Conservation (phyloP, 92 coral and sea anemone species). For the Epizoanthus illoricatus region DNA sequence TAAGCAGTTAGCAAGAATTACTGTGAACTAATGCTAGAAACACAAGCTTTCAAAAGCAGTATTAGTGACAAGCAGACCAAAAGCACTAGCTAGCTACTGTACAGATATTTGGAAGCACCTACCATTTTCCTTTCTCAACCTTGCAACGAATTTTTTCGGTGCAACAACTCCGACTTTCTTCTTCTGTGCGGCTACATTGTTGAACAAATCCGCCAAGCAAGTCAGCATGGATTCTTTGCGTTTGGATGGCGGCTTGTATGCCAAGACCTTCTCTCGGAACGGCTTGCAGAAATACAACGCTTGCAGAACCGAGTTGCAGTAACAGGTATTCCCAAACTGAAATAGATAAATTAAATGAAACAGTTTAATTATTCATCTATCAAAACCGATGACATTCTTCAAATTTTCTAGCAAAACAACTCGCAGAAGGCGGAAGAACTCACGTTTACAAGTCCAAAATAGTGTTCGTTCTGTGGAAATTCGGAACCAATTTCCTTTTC, state of each 20-base stretch:
- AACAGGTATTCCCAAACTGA: constrained; percentile 98
- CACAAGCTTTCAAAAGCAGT: too few species aligned
- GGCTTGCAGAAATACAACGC: constrained; percentile 97
- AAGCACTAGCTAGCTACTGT: too few species aligned
- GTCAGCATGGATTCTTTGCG: constrained; percentile 91
- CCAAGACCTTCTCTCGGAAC: constrained; percentile 89
- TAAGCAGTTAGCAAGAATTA: background rate
- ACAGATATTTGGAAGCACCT: constrained; percentile 13
- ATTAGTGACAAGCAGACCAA: too few species aligned
- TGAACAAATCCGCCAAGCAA: constrained; percentile 93
- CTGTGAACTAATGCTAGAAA: too few species aligned
- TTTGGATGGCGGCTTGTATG: constrained; percentile 91
- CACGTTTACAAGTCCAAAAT: constrained; percentile 97
- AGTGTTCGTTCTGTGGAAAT: constrained; percentile 98
- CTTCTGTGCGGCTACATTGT: constrained; percentile 93
- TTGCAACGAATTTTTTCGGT: constrained; percentile 95
- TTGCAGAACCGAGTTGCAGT: constrained; percentile 97
- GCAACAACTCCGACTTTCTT: constrained; percentile 97
- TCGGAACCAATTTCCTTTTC: constrained; percentile 98
- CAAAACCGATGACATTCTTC: background rate
- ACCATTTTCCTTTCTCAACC: constrained; percentile 97
- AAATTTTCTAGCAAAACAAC: background rate
- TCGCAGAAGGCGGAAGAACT: constrained; percentile 32
- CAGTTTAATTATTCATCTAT: background rate
- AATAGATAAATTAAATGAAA: constrained; percentile 6